Evolutionary conservation across 2,113 vertebrate genomes (phyloP).

Genomic region (Zootoca vivipara): DNA sequence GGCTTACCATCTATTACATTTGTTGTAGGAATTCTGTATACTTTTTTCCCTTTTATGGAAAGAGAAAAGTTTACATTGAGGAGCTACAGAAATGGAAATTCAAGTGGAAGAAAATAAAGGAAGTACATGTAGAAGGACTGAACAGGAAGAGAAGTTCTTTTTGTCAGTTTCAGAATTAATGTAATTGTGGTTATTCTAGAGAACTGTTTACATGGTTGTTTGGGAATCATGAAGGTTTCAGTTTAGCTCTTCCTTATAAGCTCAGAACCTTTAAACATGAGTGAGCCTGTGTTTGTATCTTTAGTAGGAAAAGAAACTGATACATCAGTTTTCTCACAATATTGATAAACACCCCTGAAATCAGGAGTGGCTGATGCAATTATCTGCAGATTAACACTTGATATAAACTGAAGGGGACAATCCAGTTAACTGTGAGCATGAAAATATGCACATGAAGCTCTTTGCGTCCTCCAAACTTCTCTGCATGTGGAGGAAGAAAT

Average conservation of each 20-base stretch:
- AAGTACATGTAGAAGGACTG: background rate
- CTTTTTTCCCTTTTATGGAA: background rate
- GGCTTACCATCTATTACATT: background rate
- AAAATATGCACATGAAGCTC: too few relatives aligned
- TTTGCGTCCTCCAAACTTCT: too few relatives aligned
- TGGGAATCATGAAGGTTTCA: background rate
- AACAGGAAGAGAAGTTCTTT: background rate
- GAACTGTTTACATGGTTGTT: background rate
- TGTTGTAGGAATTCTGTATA: background rate
- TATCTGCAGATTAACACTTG: too few relatives aligned
- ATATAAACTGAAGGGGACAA: too few relatives aligned
- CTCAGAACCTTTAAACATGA: background rate
- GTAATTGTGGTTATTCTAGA: background rate
- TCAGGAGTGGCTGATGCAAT: too few relatives aligned
- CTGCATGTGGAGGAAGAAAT: too few relatives aligned
- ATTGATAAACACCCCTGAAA: too few relatives aligned
- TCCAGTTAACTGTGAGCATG: too few relatives aligned
- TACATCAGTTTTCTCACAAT: too few relatives aligned
- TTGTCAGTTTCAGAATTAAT: conserved; percentile 1
- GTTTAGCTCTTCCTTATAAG: background rate
- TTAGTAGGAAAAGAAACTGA: background rate
- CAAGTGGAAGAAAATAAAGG: background rate
- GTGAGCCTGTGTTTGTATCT: background rate
- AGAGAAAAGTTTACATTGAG: background rate
- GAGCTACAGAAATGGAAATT: background rate